Conservation (phyloP, 1,140 invertebrate genomes). For the Eufriesea mexicana region DNA sequence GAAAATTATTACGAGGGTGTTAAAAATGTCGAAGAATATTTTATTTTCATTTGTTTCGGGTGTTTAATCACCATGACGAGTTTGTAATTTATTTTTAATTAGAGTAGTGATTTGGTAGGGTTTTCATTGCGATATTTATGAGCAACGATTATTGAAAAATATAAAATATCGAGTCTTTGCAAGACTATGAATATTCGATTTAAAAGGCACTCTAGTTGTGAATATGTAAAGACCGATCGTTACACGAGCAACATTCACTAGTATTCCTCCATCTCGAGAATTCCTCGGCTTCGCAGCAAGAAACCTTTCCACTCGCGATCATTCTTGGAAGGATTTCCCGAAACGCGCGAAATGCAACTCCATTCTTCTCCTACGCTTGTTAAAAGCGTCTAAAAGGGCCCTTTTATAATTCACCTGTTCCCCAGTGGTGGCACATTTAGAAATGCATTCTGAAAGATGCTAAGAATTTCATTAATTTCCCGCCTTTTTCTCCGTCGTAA, state of each 20-base stretch:
- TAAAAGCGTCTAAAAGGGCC: not conserved
- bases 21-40: too few relatives aligned
- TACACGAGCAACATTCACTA: not conserved
- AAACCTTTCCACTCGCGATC: not conserved
- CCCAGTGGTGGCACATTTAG: not conserved
- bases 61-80: too few relatives aligned
- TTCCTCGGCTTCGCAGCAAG: not conserved
- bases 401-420: constrained; percentile 2
- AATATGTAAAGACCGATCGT: not conserved
- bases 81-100: too few relatives aligned
- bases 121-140: too few relatives aligned
- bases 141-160: too few relatives aligned
- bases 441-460: not conserved
- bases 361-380: not conserved
- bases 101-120: too few relatives aligned
- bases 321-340: not conserved
- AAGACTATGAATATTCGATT: not conserved
- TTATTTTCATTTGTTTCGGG: too few relatives aligned
- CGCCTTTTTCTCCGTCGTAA: not conserved
- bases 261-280: not conserved
- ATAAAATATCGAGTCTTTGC: too few relatives aligned
- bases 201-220: not conserved
- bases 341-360: not conserved
- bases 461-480: constrained; percentile 6
- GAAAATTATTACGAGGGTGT: too few relatives aligned